phyloP scores from a whole-genome alignment of 2,797 vertebrate genomes.

The Cyprinella venusta region DNA sequence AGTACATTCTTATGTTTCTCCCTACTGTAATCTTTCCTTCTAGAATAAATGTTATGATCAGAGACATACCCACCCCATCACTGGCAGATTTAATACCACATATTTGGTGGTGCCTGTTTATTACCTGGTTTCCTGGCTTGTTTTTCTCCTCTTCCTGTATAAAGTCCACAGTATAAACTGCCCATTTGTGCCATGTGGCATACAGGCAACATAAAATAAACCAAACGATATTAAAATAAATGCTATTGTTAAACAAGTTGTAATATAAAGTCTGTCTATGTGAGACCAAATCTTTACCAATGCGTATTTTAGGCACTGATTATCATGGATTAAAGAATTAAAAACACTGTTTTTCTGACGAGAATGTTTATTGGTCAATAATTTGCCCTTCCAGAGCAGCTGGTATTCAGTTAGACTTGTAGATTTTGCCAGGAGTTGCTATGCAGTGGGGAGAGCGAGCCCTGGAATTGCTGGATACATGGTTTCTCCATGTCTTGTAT shows the following conservation, averaged over 20 bases:
- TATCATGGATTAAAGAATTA: background rate
- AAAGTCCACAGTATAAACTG: background rate
- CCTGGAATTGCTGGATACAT: slow-evolving; percentile 38
- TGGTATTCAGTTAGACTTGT: slow-evolving; percentile 5
- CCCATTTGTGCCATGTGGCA: background rate
- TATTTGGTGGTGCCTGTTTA: slow-evolving; percentile 23
- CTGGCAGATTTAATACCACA: background rate
- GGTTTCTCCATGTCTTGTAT: background rate
- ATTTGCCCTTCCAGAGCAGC: slow-evolving; percentile 62
- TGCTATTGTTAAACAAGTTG: background rate
- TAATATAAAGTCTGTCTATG: background rate
- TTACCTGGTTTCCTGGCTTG: slow-evolving; percentile 28
- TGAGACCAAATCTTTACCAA: background rate
- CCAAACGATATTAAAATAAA: background rate
- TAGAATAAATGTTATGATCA: slow-evolving; percentile 7
- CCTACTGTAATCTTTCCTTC: background rate
- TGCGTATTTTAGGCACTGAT: background rate
- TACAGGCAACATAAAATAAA: background rate
- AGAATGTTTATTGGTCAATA: slow-evolving; percentile 67
- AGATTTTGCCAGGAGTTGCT: slow-evolving; percentile 22
- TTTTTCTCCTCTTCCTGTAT: slow-evolving; percentile 5
- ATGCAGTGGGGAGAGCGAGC: slow-evolving; percentile 35
- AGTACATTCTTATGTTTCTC: background rate
- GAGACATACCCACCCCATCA: background rate
- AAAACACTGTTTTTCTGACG: slow-evolving; percentile 46